Evolutionary conservation across 2,797 vertebrate species (phyloP), one percentile per base, ranked within the genome.

Genomic region (Chiloscyllium punctatum): DNA sequence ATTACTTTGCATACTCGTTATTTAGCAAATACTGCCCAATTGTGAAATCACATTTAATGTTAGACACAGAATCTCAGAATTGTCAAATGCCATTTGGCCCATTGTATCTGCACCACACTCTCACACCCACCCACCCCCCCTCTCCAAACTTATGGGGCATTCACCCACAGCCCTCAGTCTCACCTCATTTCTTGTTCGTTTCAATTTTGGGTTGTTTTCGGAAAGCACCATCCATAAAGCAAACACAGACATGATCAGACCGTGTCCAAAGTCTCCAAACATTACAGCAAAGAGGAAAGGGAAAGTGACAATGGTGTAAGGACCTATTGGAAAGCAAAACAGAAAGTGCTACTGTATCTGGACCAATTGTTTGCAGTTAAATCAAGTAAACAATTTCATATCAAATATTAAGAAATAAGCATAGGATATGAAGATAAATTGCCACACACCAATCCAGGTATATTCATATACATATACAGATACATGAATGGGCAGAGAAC

Each of bases 271-370:
- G 97, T 99, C 99, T 33, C 99, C 99, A 33, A 99, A 99, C 99
- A 99, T 99, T 96, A 99, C 98, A 0, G 99, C 99, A 1, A 99
- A 99, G 96, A 99, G 96, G 95, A 99, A 99, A 13, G 99, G 99
- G 96, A 99, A 99, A 0, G 99, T 99, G 97, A 99, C 98, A 97
- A 99, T 98, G 96, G 98, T 99, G 94, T 98, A 99, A 51, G 98
- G 98, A 96, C 98, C 99, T 99, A 98, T 3, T 1, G 90, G 53
- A 95, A 42, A 88, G 25, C 0, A 15, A 95, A 0, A 48, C 21
- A 25, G 96, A 94, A 96, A 84, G 18, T 30, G 33, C 3, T 53
- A 48, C 1, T 33, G 51, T 69, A 13, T 37, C 8, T 62, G 87
- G 11, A 30, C 0, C 37, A 37, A 82, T 18, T 3, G 77, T 72